These are phyloP conservation scores for Pelodiscus sinensis DNA, from an alignment of 2,113 vertebrate genomes.

Conservation along the genomic window DNA sequence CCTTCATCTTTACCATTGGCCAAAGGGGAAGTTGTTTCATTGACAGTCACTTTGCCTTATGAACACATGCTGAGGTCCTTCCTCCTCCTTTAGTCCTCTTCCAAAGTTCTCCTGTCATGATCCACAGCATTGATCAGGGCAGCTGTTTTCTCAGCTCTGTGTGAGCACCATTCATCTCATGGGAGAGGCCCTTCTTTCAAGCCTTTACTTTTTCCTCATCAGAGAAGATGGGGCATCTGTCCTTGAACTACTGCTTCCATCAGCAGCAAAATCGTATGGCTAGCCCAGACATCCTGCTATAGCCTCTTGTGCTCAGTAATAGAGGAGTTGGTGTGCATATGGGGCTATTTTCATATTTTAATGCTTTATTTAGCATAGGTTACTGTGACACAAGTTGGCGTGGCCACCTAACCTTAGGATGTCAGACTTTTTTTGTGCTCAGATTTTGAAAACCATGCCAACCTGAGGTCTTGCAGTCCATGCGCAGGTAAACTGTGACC, in stretches of 20 bases:
- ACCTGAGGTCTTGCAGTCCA: neutral
- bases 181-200: neutral
- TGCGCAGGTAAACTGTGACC: neutral
- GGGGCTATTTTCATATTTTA: neutral
- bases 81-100: neutral
- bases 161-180: neutral
- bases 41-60: conserved; percentile 12
- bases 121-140: neutral
- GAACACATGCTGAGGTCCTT: neutral
- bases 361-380: neutral
- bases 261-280: neutral
- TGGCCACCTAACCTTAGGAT: neutral
- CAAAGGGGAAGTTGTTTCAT: neutral
- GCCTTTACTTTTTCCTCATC: neutral
- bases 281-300: neutral
- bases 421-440: neutral
- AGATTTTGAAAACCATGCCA: neutral
- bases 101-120: neutral
- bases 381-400: neutral
- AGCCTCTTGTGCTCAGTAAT: neutral
- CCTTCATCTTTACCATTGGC: neutral
- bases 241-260: neutral
- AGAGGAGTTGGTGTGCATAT: neutral
- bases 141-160: neutral
- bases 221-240: neutral